These are phyloP conservation scores for Drosophila repleta DNA, from an alignment of 1,140 invertebrate species.

Conservation along the genomic window DNA sequence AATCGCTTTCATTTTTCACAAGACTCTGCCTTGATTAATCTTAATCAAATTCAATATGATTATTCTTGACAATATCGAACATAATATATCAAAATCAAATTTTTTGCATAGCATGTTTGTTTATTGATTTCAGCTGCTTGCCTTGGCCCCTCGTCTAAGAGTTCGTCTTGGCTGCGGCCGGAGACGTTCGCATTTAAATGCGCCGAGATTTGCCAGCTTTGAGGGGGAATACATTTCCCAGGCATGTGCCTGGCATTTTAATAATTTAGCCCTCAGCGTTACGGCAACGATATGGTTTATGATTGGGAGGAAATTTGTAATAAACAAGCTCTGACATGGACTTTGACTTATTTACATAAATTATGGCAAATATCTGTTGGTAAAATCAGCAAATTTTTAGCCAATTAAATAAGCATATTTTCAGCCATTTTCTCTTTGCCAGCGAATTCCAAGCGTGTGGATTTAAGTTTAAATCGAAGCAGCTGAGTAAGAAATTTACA, in stretches of 20 bases:
- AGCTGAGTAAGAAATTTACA: constrained; percentile 35
- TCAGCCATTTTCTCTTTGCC: neutral
- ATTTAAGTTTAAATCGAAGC: constrained; percentile 26
- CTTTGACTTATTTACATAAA: constrained; percentile 40
- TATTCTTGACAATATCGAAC: constrained; percentile 30
- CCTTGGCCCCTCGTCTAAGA: neutral
- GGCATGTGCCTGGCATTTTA: constrained; percentile 45
- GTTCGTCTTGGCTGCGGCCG: no score
- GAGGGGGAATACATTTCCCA: neutral
- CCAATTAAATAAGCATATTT: constrained; percentile 42
- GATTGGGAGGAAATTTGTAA: constrained; percentile 3
- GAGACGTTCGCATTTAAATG: constrained; percentile 16
- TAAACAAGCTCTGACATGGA: constrained; percentile 32
- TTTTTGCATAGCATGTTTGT: constrained; percentile 28
- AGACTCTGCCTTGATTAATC: constrained; percentile 1
- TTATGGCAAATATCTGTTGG: constrained; percentile 31
- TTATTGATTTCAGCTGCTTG: constrained; percentile 25
- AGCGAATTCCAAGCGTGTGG: constrained; percentile 6
- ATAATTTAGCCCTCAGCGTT: constrained; percentile 26
- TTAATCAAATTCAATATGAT: constrained; percentile 52
- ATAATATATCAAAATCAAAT: constrained; percentile 34
- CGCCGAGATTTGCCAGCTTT: constrained; percentile 11
- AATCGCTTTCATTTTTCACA: neutral
- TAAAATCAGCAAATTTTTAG: constrained; percentile 25
- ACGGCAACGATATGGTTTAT: constrained; percentile 10